Evolutionary conservation across 2,797 vertebrate species (phyloP), one percentile per base, ranked within the genome.

Genomic region (Huso huso): DNA sequence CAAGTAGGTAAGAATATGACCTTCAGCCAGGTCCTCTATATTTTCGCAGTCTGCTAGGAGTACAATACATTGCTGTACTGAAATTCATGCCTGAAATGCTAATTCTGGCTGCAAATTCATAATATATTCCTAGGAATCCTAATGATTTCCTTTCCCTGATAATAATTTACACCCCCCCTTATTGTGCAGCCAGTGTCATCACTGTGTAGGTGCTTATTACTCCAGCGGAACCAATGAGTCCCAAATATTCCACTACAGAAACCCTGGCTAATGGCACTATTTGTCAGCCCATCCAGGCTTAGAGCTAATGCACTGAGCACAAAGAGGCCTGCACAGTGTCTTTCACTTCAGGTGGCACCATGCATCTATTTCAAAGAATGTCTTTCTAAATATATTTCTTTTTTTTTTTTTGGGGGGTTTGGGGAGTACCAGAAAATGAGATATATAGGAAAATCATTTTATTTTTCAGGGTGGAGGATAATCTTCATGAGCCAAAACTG

Each of bases 81-180:
- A 37, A 37, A 37, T 37, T 13, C 15, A 18, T 9, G 8, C 4
- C 49, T 18, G 13, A 52, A 59, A 64, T 4, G 7, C 52, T 53
- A 51, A 55, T 50, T 57, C n/a, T 53, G 60, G 59, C 48, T 48
- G 23, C 10, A 64, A 53, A 58, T 64, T 66, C 69, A 64, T 67
- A 64, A 71, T 52, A 64, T 64, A 55, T 61, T 61, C 57, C 18
- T 55, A 49, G 67, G 37, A 67, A 63, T 57, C 61, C 58, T 61
- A 37, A 67, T 67, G 53, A 59, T 67, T 57, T 57, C 69, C 62
- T 49, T 53, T 18, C n/a, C 11, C 49, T 8, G 49, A 18, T 64
- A 71, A 65, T 71, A n/a, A 68, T 68, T 71, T 71, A 62, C 70
- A 68, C 65, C 64, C 66, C 62, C 62, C 62, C 67, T 71, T 64